phyloP scores from a whole-genome alignment of 2,113 vertebrate genomes.

The Scomber japonicus region DNA sequence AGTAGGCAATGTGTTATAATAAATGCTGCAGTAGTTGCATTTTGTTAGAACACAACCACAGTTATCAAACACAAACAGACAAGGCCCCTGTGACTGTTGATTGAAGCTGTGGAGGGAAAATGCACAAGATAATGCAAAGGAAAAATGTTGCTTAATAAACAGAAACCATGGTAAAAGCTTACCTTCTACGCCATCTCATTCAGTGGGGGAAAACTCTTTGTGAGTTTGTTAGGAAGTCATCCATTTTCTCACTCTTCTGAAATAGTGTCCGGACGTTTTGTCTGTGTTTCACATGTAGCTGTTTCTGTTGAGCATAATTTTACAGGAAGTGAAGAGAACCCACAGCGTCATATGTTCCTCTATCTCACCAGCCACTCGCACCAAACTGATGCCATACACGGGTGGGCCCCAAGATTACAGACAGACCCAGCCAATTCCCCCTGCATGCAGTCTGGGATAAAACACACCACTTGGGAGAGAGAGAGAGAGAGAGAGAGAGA shows the following conservation, averaged over 20 bases:
- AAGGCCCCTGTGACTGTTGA: slow-evolving; percentile 20
- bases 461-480: slow-evolving; percentile 17
- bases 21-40: slow-evolving; percentile 16
- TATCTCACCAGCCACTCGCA: slow-evolving; percentile 84
- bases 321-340: slow-evolving; percentile 85
- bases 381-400: slow-evolving; percentile 76
- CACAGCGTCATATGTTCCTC: slow-evolving; percentile 84
- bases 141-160: slow-evolving; percentile 3
- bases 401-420: slow-evolving; percentile 84
- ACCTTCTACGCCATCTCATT: slow-evolving; percentile 66
- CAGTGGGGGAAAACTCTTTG: slow-evolving; percentile 21
- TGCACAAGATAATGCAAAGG: slow-evolving; percentile 32
- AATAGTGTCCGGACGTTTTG: slow-evolving; percentile 36
- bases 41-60: slow-evolving; percentile 13
- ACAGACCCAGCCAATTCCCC: slow-evolving; percentile 40
- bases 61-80: slow-evolving; percentile 24
- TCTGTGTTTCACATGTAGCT: slow-evolving; percentile 69
- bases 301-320: slow-evolving; percentile 75
- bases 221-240: slow-evolving; percentile 20
- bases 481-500: background rate
- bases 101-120: slow-evolving; percentile 26
- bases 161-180: slow-evolving; percentile 36
- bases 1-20: background rate
- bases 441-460: slow-evolving; percentile 34
- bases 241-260: slow-evolving; percentile 59